phyloP scores from a whole-genome alignment of 2,888 invertebrate species.

The Dryocosmus kuriphilus region DNA sequence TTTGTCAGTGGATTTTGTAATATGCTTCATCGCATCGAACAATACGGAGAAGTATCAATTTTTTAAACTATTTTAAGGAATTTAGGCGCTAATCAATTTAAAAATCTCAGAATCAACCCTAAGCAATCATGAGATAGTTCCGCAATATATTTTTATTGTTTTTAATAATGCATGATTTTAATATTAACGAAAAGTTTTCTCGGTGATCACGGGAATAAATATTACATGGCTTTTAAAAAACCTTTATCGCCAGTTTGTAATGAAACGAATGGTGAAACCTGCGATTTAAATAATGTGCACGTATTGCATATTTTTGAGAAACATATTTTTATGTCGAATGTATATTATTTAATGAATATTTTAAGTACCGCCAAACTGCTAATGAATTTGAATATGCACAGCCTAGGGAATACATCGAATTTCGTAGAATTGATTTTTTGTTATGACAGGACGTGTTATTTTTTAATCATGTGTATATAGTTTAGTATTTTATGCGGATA shows the following conservation, averaged over 20 bases:
- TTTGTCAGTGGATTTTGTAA: background rate
- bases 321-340: constrained; percentile 49
- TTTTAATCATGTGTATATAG: background rate
- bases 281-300: background rate
- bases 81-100: background rate
- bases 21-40: constrained; percentile 12
- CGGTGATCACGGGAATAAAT: background rate
- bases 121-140: background rate
- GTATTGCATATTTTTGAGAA: constrained; percentile 49
- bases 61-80: background rate
- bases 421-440: background rate
- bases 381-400: constrained; percentile 8
- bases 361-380: constrained; percentile 1
- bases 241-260: background rate
- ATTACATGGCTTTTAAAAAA: background rate
- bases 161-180: constrained; percentile 9
- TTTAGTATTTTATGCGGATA: background rate
- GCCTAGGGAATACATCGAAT: constrained; percentile 38
- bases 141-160: constrained; percentile 5
- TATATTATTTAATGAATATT: constrained; percentile 40
- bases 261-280: background rate
- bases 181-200: background rate
- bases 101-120: background rate
- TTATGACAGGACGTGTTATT: background rate
- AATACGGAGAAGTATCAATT: constrained; percentile 19